Percentiles rank a stretch among this genome's conserved stretches.
Conservation (phyloP, 1,140 invertebrate genomes). For the Drosophila suzukii region DNA sequence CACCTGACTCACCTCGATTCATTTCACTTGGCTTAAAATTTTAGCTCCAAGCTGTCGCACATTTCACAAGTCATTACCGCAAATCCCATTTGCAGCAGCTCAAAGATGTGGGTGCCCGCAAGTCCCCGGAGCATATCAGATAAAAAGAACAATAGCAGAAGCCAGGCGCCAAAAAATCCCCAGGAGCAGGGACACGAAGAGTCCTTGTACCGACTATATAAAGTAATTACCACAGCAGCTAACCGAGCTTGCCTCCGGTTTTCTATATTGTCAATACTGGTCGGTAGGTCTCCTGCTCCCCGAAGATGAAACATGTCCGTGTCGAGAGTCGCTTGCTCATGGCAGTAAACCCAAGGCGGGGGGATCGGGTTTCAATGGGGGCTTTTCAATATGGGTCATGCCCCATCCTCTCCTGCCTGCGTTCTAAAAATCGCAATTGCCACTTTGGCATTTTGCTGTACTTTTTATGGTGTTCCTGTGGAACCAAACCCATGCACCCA, state of each 20-base stretch:
- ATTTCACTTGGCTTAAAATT: conserved; percentile 56
- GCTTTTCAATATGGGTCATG: conserved; percentile 52
- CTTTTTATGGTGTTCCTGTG: conserved; percentile 31
- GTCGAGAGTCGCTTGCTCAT: conserved; percentile 5
- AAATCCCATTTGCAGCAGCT: conserved; percentile 53
- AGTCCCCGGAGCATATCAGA: conserved; percentile 51
- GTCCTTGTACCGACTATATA: conserved; percentile 43
- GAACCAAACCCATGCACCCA: conserved; percentile 5
- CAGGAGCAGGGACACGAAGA: conserved; percentile 10
- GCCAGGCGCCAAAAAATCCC: conserved; percentile 20
- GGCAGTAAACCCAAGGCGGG: not conserved
- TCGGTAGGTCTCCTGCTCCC: conserved; percentile 4
- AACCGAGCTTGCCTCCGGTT: conserved; percentile 23
- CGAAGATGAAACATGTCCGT: conserved; percentile 40
- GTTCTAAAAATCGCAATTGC: conserved; percentile 56
- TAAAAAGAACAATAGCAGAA: conserved; percentile 26
- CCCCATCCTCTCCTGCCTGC: conserved; percentile 5
- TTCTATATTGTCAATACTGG: conserved; percentile 36
- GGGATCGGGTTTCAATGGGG: not conserved
- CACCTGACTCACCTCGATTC: conserved; percentile 17
- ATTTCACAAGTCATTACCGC: conserved; percentile 76
- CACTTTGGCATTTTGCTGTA: conserved; percentile 47
- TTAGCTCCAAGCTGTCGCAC: conserved; percentile 57
- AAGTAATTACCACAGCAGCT: conserved; percentile 49
- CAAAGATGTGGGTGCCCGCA: conserved; percentile 30